A percentile compares a stretch with the other conserved stretches of the same genome.
phyloP scores from a whole-genome alignment of 2,113 vertebrate species.

The Semicossyphus pulcher region DNA sequence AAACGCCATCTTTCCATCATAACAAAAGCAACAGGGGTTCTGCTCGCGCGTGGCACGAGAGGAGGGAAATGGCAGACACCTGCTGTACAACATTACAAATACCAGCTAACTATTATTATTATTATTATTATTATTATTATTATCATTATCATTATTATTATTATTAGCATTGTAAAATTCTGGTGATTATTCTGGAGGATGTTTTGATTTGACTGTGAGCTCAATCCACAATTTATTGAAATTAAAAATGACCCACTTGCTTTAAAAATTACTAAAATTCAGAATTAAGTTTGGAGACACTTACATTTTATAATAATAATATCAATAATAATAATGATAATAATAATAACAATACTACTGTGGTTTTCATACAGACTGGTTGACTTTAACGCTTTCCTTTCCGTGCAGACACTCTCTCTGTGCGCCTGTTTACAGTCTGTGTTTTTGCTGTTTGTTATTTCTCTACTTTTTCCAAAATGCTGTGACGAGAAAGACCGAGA shows the following conservation, averaged over 20 bases:
- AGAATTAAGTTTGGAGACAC: neutral
- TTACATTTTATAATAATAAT: conserved; percentile 42
- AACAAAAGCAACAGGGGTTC: conserved; percentile 81
- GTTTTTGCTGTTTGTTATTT: conserved; percentile 90
- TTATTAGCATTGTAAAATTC: conserved; percentile 24
- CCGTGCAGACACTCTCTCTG: conserved; percentile 85
- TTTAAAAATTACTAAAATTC: neutral
- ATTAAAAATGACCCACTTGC: neutral
- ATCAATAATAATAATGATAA: conserved; percentile 47
- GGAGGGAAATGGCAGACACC: conserved; percentile 64
- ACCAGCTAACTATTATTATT: conserved; percentile 45
- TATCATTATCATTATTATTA: conserved; percentile 40
- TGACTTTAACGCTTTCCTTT: conserved; percentile 51
- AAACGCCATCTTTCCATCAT: conserved; percentile 85
- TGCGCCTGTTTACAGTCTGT: conserved; percentile 92
- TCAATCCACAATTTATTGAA: neutral
- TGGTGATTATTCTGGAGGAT: too few species aligned
- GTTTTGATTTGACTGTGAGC: neutral
- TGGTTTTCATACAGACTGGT: conserved; percentile 1
- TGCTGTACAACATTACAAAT: conserved; percentile 48
- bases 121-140: conserved; percentile 49
- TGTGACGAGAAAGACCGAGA: conserved; percentile 90
- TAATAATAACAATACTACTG: conserved; percentile 34
- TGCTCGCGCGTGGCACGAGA: conserved; percentile 55
- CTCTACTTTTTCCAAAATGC: conserved; percentile 89